Base-by-base conservation (phyloP, 2,797 vertebrate genomes). In the Lepus oiostolus region DNA sequence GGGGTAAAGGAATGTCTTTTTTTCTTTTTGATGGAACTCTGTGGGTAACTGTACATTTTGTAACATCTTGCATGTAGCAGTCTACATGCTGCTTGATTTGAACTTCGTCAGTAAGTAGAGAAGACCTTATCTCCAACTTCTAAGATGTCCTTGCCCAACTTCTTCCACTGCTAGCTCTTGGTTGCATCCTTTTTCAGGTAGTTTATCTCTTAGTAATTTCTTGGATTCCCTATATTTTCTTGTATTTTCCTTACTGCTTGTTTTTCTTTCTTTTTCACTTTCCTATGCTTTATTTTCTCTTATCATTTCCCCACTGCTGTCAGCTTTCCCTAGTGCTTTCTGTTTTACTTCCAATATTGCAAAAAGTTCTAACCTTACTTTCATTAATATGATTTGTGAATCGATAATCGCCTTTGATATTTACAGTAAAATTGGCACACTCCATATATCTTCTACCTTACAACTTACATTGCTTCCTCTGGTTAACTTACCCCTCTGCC, bases 71-170 rank as follows among this genome's bases (percentile, higher is more conserved):
- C 38, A 47, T 42, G 2, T 35, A 58, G 2, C 32, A 28, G 86
- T 62, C 71, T 81, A 80, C 81, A 24, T n/a, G 13, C 13, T 95
- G 84, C 28, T 91, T 74, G 70, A 89, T 93, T 85, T 94, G 30
- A 83, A 24, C 28, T 72, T 93, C 77, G 32, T 70, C 47, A 72
- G 67, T 6, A 72, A 72, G 75, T 60, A 38, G n/a, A 72, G 62
- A 95, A 63, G 8, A 42, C 7, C 74, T 88, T 19, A 30, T 70
- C 35, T 86, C 7, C 17, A 88, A 58, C 1, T 26, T 85, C 65
- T 58, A 71, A 28, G 71, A 62, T 74, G 19, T 62, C 26, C 13
- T 52, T 79, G 19, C 9, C 28, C n/a, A 50, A 5, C 60, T 26
- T 83, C 14, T n/a, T 70, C 9, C 24, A 30, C 35, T 72, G 19